A percentile compares a stretch with the other conserved stretches of the same genome.
These are phyloP conservation scores for Heliconius aoede DNA, from an alignment of 2,888 invertebrate species.

Conservation along the genomic window DNA sequence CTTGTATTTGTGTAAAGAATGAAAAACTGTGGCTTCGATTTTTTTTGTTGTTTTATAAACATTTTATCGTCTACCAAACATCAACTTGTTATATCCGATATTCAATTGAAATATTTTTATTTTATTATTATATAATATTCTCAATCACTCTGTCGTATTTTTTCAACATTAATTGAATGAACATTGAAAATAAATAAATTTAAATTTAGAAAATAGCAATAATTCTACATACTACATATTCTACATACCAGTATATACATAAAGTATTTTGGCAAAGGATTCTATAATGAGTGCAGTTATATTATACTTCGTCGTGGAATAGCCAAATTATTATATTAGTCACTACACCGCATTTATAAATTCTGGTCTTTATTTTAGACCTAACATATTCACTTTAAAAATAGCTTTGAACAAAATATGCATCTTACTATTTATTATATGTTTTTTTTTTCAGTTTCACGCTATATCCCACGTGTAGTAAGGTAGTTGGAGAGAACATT, in stretches of 20 bases:
- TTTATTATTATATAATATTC: not conserved
- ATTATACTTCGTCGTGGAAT: not conserved
- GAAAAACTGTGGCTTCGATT: conserved; percentile 24
- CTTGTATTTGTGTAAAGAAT: conserved; percentile 29
- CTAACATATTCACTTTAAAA: not conserved
- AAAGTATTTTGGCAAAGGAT: conserved; percentile 9
- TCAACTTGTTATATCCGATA: not conserved
- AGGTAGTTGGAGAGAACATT: not conserved
- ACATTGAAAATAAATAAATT: too few relatives aligned
- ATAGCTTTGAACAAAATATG: not conserved
- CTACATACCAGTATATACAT: not conserved
- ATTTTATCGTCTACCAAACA: not conserved
- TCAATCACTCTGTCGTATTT: not conserved
- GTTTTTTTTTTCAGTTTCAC: not conserved
- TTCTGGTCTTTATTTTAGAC: not conserved
- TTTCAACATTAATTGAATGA: too few relatives aligned
- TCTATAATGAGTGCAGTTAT: conserved; percentile 1
- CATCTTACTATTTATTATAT: not conserved
- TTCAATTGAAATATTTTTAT: not conserved
- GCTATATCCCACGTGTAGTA: not conserved
- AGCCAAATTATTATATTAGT: conserved; percentile 18
- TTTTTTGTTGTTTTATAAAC: conserved; percentile 26
- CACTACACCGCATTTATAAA: conserved; percentile 6
- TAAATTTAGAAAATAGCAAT: too few relatives aligned
- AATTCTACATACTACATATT: too few relatives aligned